phyloP scores from a whole-genome alignment of 2,888 invertebrate species.

The Zaprionus bogoriensis region DNA sequence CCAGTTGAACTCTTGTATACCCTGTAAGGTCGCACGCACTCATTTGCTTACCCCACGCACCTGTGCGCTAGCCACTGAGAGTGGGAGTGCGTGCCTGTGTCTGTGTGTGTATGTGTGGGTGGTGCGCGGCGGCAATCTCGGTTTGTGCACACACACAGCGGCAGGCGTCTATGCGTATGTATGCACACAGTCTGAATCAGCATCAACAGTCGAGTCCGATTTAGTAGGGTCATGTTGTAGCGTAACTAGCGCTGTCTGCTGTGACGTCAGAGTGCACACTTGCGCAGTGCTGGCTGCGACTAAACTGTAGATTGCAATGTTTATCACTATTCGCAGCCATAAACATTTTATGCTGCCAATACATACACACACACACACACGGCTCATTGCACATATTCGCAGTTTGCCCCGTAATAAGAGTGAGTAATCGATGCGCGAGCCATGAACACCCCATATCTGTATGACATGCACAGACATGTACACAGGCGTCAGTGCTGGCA shows the following conservation, averaged over 20 bases:
- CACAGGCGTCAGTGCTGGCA: neutral
- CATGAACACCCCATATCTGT: conserved; percentile 9
- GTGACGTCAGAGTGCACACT: conserved; percentile 26
- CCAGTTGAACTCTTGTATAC: neutral
- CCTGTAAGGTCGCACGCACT: no score
- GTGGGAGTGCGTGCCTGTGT: conserved; percentile 26
- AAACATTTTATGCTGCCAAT: conserved; percentile 24
- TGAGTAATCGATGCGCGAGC: conserved; percentile 49
- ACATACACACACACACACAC: conserved; percentile 10
- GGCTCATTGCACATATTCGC: conserved; percentile 48
- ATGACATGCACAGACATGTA: conserved; percentile 1
- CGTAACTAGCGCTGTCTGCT: neutral
- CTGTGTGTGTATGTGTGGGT: conserved; percentile 33
- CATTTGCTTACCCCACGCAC: neutral
- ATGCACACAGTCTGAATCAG: neutral
- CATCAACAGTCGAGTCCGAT: neutral
- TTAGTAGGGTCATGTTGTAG: neutral
- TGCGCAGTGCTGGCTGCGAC: neutral
- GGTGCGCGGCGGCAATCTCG: no score
- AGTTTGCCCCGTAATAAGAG: conserved; percentile 14
- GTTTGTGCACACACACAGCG: no score
- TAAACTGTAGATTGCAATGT: conserved; percentile 4
- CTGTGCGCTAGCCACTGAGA: conserved; percentile 2
- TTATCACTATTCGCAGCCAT: neutral
- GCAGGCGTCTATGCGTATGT: no score